Evolutionary conservation across 1,140 invertebrate genomes (phyloP).

Genomic region (Aphelinus certus): DNA sequence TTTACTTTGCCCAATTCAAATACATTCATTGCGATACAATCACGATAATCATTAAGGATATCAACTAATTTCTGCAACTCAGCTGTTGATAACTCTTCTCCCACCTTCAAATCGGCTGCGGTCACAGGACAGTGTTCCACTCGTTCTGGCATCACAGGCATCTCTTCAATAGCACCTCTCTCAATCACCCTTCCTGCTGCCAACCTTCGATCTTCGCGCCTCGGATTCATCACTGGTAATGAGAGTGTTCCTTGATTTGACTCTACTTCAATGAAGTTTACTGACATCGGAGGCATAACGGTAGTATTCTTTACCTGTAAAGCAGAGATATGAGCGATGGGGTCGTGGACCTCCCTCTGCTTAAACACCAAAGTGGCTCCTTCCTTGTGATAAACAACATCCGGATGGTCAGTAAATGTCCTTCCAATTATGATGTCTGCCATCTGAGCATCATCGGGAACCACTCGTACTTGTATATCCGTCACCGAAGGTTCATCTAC

Average conservation of each 20-base stretch:
- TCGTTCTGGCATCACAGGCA: not conserved
- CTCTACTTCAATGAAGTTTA: too few relatives aligned
- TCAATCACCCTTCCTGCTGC: not conserved
- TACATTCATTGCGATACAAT: slow-evolving; percentile 28
- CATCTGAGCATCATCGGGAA: slow-evolving; percentile 8
- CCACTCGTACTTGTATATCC: not conserved
- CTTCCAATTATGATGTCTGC: not conserved
- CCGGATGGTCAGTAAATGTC: slow-evolving; percentile 9
- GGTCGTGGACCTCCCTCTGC: too few relatives aligned
- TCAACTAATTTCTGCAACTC: slow-evolving; percentile 18
- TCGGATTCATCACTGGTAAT: too few relatives aligned
- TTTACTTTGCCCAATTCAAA: slow-evolving; percentile 29
- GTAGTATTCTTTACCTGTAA: too few relatives aligned
- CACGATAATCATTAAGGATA: slow-evolving; percentile 32
- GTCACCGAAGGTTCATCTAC: not conserved
- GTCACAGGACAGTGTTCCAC: not conserved
- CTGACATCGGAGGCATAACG: too few relatives aligned
- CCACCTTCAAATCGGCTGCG: slow-evolving; percentile 20
- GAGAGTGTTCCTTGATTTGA: too few relatives aligned
- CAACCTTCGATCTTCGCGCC: not conserved
- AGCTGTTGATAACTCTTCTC: slow-evolving; percentile 11
- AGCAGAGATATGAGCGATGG: too few relatives aligned
- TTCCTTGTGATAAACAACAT: not conserved
- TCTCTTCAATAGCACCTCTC: not conserved
- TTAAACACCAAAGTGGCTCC: not conserved